Evolutionary conservation across 2,113 vertebrate species (phyloP), one percentile per base, ranked within the genome.

Genomic region (Myotis yumanensis): DNA sequence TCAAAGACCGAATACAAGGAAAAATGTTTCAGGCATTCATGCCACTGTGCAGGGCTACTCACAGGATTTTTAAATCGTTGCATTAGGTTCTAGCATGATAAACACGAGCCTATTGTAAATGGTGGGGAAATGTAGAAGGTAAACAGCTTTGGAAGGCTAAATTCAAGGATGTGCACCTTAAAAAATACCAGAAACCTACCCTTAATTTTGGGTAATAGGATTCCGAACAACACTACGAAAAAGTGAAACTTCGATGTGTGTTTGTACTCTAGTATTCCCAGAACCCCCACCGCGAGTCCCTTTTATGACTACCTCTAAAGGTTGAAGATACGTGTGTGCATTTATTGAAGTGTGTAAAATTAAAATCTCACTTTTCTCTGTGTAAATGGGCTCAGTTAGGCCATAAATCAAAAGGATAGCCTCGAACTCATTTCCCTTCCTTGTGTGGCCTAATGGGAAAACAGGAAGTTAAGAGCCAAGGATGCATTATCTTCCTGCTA

Each of bases 291-390:
- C 3, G 72, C 71, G 93, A 89, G 89, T 95, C 54, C 93, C 79
- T 96, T 97, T 95, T 84, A 96, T 16, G 93, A 57, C 64, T 95
- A 35, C 32, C 95, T 59, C 48, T 96, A 91, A 94, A 95, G 89
- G 89, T 80, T 97, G 87, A 97, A 95, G 73, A 90, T 88, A 97
- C 48, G 59, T 94, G 95, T 88, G 73, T 72, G 14, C 75, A 91
- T 82, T 93, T 98, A 98, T 57, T 95, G 97, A 96, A 97, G 95
- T 92, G 10, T 59, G n/a, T 71, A 96, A 97, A 98, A 98, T 98
- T 97, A 97, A 96, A 97, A 92, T 93, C 89, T 43, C 68, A 94
- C 91, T 98, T 97, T 97, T 96, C 43, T 72, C 93, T 93, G 71
- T 91, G 52, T 86, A 97, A 97, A 97, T 92, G 75, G 12, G 10